Evolutionary conservation across 2,797 vertebrate genomes (phyloP), one percentile per base, ranked within the genome.

Genomic region (Menidia menidia): DNA sequence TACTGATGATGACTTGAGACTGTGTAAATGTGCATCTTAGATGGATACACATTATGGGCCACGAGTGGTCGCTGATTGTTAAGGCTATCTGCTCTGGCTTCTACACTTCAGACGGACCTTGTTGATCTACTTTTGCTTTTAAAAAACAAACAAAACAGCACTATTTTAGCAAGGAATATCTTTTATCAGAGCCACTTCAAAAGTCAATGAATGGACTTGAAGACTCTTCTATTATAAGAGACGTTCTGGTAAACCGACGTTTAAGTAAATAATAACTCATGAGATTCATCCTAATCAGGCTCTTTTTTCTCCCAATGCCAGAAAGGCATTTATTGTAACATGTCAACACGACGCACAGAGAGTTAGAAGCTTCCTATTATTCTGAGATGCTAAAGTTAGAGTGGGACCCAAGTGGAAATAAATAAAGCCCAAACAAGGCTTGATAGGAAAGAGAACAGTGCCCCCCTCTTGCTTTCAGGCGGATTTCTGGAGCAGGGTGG

Each of bases 401-500:
- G 63, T 15, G 45, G 25, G 77, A 30, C 64, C 59, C 43, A 25
- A 35, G 52, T 39, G 59, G 53, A 77, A 79, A 61, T 53, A 64
- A 68, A 70, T 25, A 25, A 81, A 78, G 69, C 71, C 47, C 66
- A 85, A 80, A 68, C 58, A 70, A 68, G 58, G 74, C 85, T 89
- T 71, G 58, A 87, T 93, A 77, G 55, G 76, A 89, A 89, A 92
- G 93, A 89, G 91, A 95, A 94, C 92, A 94, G 80, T 94, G 93
- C 92, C 94, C 93, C 93, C 93, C 90, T 93, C 84, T 85, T 87
- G 86, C 82, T 91, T 73, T 81, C 91, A 93, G 87, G 85, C 81
- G 62, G 78, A 77, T 77, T 78, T 71, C 75, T 84, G 78, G 75
- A 85, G 73, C 55, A 80, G 44, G 45, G 66, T 53, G 64, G 66